These are phyloP conservation scores for Phytoseiulus persimilis DNA, from an alignment of 2,888 invertebrate genomes.

Conservation along the genomic window DNA sequence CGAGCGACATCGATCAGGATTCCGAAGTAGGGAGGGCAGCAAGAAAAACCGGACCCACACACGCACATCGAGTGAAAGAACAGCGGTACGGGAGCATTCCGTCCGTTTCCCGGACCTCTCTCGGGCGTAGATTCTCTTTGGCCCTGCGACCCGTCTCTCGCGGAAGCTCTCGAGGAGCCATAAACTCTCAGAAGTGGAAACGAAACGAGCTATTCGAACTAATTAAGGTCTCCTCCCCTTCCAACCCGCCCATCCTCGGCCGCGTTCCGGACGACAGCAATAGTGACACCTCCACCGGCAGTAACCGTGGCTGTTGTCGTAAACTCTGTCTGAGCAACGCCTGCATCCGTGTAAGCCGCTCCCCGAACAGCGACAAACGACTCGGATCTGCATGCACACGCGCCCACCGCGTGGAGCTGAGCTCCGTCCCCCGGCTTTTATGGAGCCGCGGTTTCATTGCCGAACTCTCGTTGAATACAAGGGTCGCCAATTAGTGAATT, in stretches of 20 bases:
- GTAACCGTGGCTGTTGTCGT: neutral
- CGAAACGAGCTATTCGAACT: neutral
- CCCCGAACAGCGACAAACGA: neutral
- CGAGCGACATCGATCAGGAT: neutral
- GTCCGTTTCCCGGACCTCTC: neutral
- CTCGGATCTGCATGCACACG: neutral
- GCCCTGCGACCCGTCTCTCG: neutral
- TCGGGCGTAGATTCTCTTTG: neutral
- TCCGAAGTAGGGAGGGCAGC: neutral
- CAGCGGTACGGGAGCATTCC: neutral
- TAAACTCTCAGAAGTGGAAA: neutral
- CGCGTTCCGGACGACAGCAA: neutral
- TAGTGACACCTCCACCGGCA: neutral
- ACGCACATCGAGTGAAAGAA: neutral
- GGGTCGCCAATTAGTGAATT: neutral
- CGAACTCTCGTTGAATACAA: neutral
- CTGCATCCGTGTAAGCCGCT: neutral
- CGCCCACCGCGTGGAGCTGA: neutral
- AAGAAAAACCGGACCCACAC: neutral
- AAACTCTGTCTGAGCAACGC: neutral
- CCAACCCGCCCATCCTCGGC: too few species aligned
- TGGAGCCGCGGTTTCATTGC: neutral
- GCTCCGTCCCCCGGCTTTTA: neutral
- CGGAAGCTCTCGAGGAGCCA: neutral
- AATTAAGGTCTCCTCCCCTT: too few species aligned